Evolutionary conservation across 2,113 vertebrate species (phyloP).

Genomic region (Genyomyrus donnyi): DNA sequence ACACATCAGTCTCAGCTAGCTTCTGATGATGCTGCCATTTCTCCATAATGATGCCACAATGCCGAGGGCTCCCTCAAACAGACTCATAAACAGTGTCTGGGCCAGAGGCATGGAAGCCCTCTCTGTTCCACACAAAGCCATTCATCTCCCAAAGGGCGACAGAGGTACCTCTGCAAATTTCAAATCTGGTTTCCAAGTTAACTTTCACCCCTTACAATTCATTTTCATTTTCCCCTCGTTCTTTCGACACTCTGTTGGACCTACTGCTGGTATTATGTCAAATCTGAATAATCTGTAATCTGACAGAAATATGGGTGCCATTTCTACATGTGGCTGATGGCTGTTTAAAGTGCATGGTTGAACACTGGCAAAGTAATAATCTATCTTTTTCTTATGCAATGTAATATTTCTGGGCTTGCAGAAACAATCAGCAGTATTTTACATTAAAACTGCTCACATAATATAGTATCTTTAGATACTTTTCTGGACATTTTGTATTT

Average conservation of each 20-base stretch:
- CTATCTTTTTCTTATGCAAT: not conserved
- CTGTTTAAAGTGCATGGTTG: not conserved
- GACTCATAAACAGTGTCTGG: constrained; percentile 32
- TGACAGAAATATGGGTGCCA: not conserved
- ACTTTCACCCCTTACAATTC: constrained; percentile 30
- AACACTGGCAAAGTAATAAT: not conserved
- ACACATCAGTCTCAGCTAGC: constrained; percentile 38
- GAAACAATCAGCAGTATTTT: not conserved
- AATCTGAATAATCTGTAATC: constrained; percentile 2
- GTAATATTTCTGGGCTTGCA: not conserved
- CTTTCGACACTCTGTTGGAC: not conserved
- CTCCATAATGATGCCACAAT: constrained; percentile 38
- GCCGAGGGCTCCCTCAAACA: constrained; percentile 40
- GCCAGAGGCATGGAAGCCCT: constrained; percentile 42
- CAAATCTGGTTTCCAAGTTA: constrained; percentile 38
- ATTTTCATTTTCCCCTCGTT: not conserved
- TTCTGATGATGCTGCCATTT: constrained; percentile 37
- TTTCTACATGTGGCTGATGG: not conserved
- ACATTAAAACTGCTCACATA: not conserved
- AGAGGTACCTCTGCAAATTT: constrained; percentile 31
- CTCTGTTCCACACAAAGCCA: constrained; percentile 41
- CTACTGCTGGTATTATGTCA: not conserved
- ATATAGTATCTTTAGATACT: not conserved
- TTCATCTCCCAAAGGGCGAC: constrained; percentile 53
- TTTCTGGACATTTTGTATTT: not conserved